These are phyloP conservation scores for Heterotilapia buettikoferi DNA, from an alignment of 2,113 vertebrate species.

Conservation along the genomic window DNA sequence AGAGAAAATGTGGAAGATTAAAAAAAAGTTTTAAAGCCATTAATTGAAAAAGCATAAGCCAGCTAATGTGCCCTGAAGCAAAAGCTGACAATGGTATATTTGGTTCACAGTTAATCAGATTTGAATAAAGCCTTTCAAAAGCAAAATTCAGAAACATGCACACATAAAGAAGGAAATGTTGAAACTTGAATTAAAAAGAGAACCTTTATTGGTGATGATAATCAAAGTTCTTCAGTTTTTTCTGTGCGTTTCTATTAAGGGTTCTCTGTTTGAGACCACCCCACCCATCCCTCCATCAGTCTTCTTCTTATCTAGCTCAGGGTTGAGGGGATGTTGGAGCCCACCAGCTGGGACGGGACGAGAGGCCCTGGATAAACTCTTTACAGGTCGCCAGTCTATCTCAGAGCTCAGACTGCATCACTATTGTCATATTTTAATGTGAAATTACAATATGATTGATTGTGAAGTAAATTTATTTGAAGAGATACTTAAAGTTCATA, in stretches of 20 bases:
- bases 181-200: background rate
- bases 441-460: background rate
- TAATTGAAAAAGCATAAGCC: background rate
- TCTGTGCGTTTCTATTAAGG: background rate
- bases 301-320: background rate
- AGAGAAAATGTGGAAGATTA: background rate
- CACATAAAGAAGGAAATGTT: background rate
- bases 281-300: background rate
- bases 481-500: background rate
- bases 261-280: background rate
- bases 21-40: background rate
- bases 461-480: background rate
- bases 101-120: background rate
- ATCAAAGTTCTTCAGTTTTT: background rate
- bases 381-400: background rate
- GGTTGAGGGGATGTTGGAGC: background rate
- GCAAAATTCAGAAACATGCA: background rate
- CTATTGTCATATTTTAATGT: background rate
- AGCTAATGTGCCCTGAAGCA: background rate
- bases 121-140: background rate
- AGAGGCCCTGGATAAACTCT: background rate
- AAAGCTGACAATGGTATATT: background rate
- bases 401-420: background rate
- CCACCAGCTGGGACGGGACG: background rate
- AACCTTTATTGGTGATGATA: background rate